Base-by-base conservation (phyloP, 92 coral and sea anemone species). In the Desmophyllum pertusum region DNA sequence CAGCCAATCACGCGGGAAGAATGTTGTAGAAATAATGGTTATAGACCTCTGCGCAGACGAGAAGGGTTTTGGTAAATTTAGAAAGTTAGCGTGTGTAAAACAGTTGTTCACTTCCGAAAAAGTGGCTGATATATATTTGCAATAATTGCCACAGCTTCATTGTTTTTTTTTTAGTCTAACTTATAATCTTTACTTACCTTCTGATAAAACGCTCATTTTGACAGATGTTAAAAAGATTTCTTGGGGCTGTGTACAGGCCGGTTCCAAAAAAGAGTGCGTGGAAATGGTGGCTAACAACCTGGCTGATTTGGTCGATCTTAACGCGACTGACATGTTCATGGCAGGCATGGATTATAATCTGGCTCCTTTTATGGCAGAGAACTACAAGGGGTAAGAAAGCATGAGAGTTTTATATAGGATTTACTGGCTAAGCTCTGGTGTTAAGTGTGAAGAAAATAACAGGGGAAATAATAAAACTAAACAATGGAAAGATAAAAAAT, bases 191-290 rank as follows among this genome's bases (percentile, higher is more conserved):
- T 4, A 9, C 65, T n/a, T 10, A 18, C 30, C 21, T 55, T 55
- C n/a, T 55, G 21, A n/a, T 55, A 55, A 55, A 55, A 25, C 41
- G 2, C 15, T 46, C n/a, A 2, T 23, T 29, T 70, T 79, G 27
- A 67, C 75, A 89, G 92, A 70, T 27, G 68, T 84, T 9, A 67
- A 55, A 18, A 68, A 77, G 1, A 29, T 85, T 48, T 57, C 90
- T 21, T 75, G 86, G 89, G 92, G 92, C 30, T 89, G 92, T 61
- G 65, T 89, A 18, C 72, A 89, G 39, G 92, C 84, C 18, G 55
- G 6, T 1, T 64, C 50, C 30, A 85, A 83, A 61, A 17, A 81
- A 53, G 83, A 81, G 51, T 89, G 92, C 66, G 63, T 81, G 70
- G 67, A 69, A 63, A 55, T 42, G 77, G 85, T 88, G 2, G 53